phyloP scores from a whole-genome alignment of 2,888 invertebrate genomes.

The Lepidocyrtinus sp. region DNA sequence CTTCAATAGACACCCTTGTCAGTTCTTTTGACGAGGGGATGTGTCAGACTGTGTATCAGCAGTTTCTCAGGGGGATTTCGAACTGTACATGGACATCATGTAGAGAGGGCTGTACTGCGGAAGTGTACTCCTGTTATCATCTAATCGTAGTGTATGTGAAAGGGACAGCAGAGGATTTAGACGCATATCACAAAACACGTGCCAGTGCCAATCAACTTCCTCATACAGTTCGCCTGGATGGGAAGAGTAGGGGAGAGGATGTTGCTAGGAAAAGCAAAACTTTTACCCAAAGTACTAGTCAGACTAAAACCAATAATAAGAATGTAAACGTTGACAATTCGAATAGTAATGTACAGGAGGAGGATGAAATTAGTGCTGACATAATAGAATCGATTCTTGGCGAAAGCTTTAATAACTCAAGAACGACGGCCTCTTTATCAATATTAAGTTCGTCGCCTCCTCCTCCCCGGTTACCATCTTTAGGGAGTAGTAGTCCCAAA shows the following conservation, averaged over 20 bases:
- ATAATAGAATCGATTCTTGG: conserved; percentile 53
- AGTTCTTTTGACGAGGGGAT: conserved; percentile 67
- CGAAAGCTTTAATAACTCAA: conserved; percentile 33
- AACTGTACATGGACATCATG: conserved; percentile 72
- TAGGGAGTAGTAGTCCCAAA: background rate
- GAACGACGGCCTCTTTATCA: conserved; percentile 21
- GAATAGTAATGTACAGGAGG: conserved; percentile 6
- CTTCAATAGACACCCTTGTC: conserved; percentile 70
- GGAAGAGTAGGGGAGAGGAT: background rate
- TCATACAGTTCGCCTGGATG: conserved; percentile 32
- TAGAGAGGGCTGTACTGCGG: conserved; percentile 71
- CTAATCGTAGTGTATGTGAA: conserved; percentile 70
- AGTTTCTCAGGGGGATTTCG: conserved; percentile 69
- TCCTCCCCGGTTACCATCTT: conserved; percentile 53
- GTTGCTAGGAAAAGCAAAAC: background rate
- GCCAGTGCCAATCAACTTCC: conserved; percentile 45
- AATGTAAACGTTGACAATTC: background rate
- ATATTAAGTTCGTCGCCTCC: conserved; percentile 63
- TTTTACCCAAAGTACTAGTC: background rate
- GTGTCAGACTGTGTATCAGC: conserved; percentile 69
- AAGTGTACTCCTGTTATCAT: conserved; percentile 70
- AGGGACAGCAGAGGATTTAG: conserved; percentile 54
- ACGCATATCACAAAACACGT: conserved; percentile 48
- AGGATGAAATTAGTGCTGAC: conserved; percentile 50
- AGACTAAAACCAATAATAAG: background rate